Percentiles rank a stretch among this genome's conserved stretches.
These are phyloP conservation scores for Neoscelio sp. DNA, from an alignment of 2,888 invertebrate genomes.

Conservation along the genomic window DNA sequence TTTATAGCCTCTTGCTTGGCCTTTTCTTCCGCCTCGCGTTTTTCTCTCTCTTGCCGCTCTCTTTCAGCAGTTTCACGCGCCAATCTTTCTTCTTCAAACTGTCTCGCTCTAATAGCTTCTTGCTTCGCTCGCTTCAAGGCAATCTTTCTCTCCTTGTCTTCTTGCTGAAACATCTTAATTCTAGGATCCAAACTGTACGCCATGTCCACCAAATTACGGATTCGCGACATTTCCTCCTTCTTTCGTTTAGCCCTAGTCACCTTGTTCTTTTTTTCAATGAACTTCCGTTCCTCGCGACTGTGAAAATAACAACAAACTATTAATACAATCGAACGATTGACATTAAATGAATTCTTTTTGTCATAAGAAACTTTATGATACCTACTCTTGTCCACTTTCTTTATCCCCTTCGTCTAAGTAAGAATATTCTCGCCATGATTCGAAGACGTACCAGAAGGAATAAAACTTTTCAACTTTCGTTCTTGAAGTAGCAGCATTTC, in stretches of 20 bases:
- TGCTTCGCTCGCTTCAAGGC: conserved; percentile 95
- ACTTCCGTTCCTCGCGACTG: conserved; percentile 95
- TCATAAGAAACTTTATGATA: no score
- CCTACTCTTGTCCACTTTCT: conserved; percentile 95
- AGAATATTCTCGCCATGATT: conserved; percentile 99
- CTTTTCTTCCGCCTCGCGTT: conserved; percentile 91
- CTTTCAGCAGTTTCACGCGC: conserved; percentile 87
- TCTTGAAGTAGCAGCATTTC: conserved; percentile 89
- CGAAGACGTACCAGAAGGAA: conserved; percentile 99
- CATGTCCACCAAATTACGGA: conserved; percentile 95
- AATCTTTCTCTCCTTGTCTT: conserved; percentile 95
- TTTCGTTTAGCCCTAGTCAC: conserved; percentile 95
- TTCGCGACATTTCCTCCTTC: conserved; percentile 98
- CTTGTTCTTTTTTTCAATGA: conserved; percentile 99
- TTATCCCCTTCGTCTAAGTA: conserved; percentile 99
- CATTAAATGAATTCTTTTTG: conserved; percentile 55
- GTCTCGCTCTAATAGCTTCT: conserved; percentile 91
- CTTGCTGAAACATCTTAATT: conserved; percentile 95
- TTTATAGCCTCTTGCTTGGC: conserved; percentile 92
- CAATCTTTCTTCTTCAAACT: conserved; percentile 92
- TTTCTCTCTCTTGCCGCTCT: conserved; percentile 87
- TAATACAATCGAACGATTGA: no score
- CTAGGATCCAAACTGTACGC: conserved; percentile 98
- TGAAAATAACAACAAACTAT: no score
- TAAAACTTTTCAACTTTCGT: conserved; percentile 97